Percentiles rank a stretch among this genome's conserved stretches.
phyloP scores from a whole-genome alignment of 2,888 invertebrate species.

The Dryobotodes eremita region DNA sequence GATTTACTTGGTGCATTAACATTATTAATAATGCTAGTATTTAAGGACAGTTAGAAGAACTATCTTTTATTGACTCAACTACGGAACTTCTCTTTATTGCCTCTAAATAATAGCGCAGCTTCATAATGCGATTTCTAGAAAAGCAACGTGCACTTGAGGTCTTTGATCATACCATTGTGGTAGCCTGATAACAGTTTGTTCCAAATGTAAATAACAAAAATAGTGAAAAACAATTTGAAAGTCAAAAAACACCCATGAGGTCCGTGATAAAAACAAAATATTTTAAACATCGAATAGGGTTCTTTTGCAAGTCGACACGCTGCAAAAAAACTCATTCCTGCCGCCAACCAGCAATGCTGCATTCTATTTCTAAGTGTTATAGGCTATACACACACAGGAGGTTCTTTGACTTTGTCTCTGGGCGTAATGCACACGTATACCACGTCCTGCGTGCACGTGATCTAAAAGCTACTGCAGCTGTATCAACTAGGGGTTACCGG shows the following conservation, averaged over 20 bases:
- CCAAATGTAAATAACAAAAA: background rate
- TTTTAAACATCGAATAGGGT: background rate
- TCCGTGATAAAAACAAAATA: background rate
- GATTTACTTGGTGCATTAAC: background rate
- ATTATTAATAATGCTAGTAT: background rate
- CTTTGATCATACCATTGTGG: background rate
- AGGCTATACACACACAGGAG: background rate
- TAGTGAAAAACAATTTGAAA: background rate
- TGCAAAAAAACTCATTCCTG: background rate
- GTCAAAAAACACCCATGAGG: background rate
- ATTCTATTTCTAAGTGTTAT: background rate
- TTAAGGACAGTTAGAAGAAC: background rate
- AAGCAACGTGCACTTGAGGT: rapidly evolving
- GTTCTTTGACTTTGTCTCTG: background rate
- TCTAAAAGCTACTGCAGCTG: slow-evolving; percentile 4
- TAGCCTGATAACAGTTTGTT: background rate
- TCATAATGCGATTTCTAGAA: background rate
- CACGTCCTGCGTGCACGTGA: slow-evolving; percentile 38
- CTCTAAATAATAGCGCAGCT: background rate
- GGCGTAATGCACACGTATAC: slow-evolving; percentile 15
- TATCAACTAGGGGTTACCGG: background rate
- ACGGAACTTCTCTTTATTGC: background rate
- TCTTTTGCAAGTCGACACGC: rapidly evolving
- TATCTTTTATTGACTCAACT: background rate
- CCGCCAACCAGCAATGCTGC: background rate